Percentiles rank a stretch among this genome's conserved stretches.
phyloP scores from a whole-genome alignment of 2,113 vertebrate species.

The Origma solitaria region DNA sequence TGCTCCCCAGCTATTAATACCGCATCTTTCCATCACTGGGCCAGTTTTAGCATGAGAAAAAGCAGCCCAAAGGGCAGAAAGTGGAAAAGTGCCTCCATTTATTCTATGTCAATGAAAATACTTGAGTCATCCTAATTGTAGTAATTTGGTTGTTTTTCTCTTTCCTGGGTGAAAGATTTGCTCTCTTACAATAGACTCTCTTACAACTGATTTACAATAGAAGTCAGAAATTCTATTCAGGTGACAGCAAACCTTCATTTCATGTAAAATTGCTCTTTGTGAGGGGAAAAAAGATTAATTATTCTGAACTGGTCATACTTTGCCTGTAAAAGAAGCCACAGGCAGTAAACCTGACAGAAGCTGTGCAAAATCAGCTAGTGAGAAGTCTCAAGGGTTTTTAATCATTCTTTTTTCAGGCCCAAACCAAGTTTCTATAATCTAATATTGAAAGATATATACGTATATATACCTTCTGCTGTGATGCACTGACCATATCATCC shows the following conservation, averaged over 20 bases:
- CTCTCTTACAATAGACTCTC: not conserved
- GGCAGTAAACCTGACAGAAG: not conserved
- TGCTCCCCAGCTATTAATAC: not conserved
- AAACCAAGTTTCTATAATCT: not conserved
- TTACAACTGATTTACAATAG: not conserved
- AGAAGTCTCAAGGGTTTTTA: not conserved
- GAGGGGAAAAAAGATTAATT: not conserved
- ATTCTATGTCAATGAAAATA: not conserved
- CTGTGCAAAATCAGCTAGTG: not conserved
- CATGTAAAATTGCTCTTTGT: not conserved
- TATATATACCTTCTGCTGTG: not conserved
- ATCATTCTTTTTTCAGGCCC: not conserved
- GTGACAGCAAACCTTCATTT: not conserved
- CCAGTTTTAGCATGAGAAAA: not conserved
- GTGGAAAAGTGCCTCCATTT: not conserved
- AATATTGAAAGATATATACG: not conserved
- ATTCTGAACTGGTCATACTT: not conserved
- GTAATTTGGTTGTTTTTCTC: not conserved
- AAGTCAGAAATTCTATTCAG: not conserved
- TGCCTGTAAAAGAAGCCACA: not conserved
- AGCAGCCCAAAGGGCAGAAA: not conserved
- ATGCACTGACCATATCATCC: not conserved
- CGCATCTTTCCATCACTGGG: not conserved
- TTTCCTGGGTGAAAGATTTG: not conserved
- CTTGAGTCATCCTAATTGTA: not conserved